Conservation (phyloP, 1,140 invertebrate genomes). For the Drosophila pruinosa region DNA sequence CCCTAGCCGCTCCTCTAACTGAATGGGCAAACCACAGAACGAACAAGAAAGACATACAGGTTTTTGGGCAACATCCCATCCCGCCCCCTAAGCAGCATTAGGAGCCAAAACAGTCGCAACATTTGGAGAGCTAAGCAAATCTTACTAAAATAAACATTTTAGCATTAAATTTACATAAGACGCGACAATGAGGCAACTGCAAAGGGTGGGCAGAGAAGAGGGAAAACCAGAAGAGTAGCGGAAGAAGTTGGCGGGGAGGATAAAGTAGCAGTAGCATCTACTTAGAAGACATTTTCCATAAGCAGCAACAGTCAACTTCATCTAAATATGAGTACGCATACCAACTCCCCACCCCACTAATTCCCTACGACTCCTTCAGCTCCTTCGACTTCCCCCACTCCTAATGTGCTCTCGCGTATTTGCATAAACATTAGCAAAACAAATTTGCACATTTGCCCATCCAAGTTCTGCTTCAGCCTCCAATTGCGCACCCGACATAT, state of each 20-base stretch:
- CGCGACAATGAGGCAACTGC: slow-evolving; percentile 56
- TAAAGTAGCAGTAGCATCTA: slow-evolving; percentile 28
- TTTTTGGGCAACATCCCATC: background rate
- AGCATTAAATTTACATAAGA: slow-evolving; percentile 80
- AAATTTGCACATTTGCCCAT: slow-evolving; percentile 77
- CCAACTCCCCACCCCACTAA: background rate
- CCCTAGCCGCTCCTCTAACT: background rate
- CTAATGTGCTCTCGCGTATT: slow-evolving; percentile 66
- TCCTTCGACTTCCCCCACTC: background rate
- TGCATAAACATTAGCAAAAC: slow-evolving; percentile 81
- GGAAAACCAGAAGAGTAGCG: background rate
- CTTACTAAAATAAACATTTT: slow-evolving; percentile 80
- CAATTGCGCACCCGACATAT: slow-evolving; percentile 54
- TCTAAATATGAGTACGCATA: slow-evolving; percentile 31
- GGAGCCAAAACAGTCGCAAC: slow-evolving; percentile 45
- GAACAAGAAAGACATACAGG: slow-evolving; percentile 3
- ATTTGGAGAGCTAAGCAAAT: slow-evolving; percentile 77
- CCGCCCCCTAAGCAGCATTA: slow-evolving; percentile 35
- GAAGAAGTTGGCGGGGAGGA: slow-evolving; percentile 1
- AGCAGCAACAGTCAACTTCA: slow-evolving; percentile 58
- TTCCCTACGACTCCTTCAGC: background rate
- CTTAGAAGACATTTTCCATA: slow-evolving; percentile 72
- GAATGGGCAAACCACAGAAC: slow-evolving; percentile 16
- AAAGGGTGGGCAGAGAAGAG: background rate
- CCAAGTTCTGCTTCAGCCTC: slow-evolving; percentile 16